Percentiles rank a stretch among this genome's conserved stretches.
Conservation (phyloP, 2,888 invertebrate genomes). For the Apeira syringaria region DNA sequence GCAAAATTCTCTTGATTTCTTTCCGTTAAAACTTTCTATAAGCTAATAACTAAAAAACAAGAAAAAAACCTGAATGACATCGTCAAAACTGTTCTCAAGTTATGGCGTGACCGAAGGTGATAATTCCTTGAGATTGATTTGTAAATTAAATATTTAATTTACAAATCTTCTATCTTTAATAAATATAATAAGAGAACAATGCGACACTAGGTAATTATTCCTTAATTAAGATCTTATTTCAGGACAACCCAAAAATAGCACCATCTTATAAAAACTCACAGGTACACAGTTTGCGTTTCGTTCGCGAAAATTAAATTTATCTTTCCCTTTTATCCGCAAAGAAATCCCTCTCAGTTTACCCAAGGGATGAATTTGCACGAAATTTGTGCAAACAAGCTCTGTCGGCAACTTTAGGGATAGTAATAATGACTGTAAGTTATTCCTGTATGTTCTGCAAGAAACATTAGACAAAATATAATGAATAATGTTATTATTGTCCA, state of each 20-base stretch:
- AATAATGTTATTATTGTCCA: no score
- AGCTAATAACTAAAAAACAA: no score
- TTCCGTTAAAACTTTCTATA: no score
- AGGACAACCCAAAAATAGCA: background rate
- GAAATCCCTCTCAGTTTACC: conserved; percentile 25
- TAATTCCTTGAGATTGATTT: no score
- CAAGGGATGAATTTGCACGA: conserved; percentile 31
- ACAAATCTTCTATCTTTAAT: no score
- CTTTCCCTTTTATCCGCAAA: conserved; percentile 26
- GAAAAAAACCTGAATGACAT: no score
- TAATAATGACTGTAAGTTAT: background rate
- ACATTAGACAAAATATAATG: no score
- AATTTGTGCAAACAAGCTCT: conserved; percentile 34
- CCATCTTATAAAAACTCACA: conserved; percentile 1
- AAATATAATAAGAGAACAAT: no score
- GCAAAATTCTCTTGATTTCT: no score
- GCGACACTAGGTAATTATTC: background rate
- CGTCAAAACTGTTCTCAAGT: no score
- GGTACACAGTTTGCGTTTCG: conserved; percentile 1
- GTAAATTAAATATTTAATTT: no score
- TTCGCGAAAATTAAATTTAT: conserved; percentile 33
- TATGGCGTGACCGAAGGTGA: no score
- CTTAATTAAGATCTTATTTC: background rate
- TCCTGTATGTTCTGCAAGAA: background rate
- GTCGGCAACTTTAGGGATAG: conserved; percentile 25